Evolutionary conservation across 2,113 vertebrate species (phyloP).

Genomic region (Hyla sarda): DNA sequence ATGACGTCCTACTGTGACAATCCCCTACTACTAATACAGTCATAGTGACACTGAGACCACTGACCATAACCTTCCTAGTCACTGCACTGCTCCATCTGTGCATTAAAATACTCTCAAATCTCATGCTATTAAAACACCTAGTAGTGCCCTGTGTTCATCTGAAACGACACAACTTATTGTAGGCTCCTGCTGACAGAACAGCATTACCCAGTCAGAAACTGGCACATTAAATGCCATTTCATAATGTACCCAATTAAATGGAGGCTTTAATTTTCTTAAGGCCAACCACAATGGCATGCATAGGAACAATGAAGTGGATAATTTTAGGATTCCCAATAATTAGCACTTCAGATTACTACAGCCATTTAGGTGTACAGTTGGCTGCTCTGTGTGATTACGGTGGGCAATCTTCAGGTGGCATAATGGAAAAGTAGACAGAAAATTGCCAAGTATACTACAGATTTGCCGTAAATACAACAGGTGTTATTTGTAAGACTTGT

Average conservation of each 20-base stretch:
- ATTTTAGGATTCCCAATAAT: slow-evolving; percentile 43
- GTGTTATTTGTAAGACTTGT: not conserved
- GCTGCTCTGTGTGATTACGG: slow-evolving; percentile 14
- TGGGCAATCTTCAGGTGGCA: slow-evolving; percentile 14
- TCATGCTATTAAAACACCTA: slow-evolving; percentile 41
- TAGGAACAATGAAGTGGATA: slow-evolving; percentile 24
- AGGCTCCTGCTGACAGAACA: slow-evolving; percentile 25
- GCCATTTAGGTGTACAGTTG: slow-evolving; percentile 38
- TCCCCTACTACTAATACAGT: slow-evolving; percentile 7
- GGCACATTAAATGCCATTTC: not conserved
- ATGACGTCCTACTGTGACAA: not conserved
- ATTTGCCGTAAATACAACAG: not conserved
- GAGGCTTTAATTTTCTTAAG: slow-evolving; percentile 38
- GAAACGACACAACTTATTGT: slow-evolving; percentile 28
- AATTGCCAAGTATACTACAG: not conserved
- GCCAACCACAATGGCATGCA: slow-evolving; percentile 21
- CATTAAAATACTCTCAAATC: slow-evolving; percentile 20
- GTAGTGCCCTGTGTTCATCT: slow-evolving; percentile 24
- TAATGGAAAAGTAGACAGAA: slow-evolving; percentile 4
- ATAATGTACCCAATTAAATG: slow-evolving; percentile 41
- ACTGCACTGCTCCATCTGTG: slow-evolving; percentile 7
- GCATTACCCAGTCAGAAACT: slow-evolving; percentile 38
- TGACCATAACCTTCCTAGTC: slow-evolving; percentile 33
- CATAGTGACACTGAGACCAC: slow-evolving; percentile 11
- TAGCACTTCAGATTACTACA: slow-evolving; percentile 36